A percentile compares a stretch with the other conserved stretches of the same genome.
Evolutionary conservation across 2,797 vertebrate genomes (phyloP).

Genomic region (Anableps anableps): DNA sequence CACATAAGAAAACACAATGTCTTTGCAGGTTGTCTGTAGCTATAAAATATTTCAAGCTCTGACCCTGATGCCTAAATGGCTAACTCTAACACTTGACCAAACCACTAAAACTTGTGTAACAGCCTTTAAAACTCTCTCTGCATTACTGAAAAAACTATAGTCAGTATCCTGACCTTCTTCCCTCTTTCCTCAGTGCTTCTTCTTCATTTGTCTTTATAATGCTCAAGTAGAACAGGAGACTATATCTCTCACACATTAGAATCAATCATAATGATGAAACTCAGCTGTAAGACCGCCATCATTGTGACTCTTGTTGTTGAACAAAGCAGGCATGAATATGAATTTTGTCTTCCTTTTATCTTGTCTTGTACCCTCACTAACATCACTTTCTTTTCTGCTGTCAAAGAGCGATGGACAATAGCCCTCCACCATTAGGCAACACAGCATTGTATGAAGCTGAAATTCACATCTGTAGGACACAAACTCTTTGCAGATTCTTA

Average conservation of each 20-base stretch:
- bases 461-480: not conserved
- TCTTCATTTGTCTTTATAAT: slow-evolving; percentile 36
- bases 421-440: slow-evolving; percentile 7
- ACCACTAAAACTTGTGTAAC: not conserved
- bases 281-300: slow-evolving; percentile 46
- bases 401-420: not conserved
- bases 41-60: not conserved
- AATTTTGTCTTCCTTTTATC: slow-evolving; percentile 57
- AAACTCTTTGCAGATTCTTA: slow-evolving; percentile 14
- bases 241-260: slow-evolving; percentile 40
- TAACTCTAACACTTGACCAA: not conserved
- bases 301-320: slow-evolving; percentile 47
- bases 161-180: not conserved
- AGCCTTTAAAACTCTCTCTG: not conserved
- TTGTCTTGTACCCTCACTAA: slow-evolving; percentile 21
- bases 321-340: slow-evolving; percentile 47
- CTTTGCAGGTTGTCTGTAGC: not conserved
- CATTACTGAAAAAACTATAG: not conserved
- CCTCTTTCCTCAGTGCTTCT: slow-evolving; percentile 5
- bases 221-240: slow-evolving; percentile 32
- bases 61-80: not conserved
- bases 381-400: slow-evolving; percentile 41
- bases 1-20: not conserved
- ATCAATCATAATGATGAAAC: slow-evolving; percentile 67
- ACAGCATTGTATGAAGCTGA: slow-evolving; percentile 9